These are phyloP conservation scores for Aplidium turbinatum DNA, from an alignment of 23 tunicate species.

Conservation along the genomic window DNA sequence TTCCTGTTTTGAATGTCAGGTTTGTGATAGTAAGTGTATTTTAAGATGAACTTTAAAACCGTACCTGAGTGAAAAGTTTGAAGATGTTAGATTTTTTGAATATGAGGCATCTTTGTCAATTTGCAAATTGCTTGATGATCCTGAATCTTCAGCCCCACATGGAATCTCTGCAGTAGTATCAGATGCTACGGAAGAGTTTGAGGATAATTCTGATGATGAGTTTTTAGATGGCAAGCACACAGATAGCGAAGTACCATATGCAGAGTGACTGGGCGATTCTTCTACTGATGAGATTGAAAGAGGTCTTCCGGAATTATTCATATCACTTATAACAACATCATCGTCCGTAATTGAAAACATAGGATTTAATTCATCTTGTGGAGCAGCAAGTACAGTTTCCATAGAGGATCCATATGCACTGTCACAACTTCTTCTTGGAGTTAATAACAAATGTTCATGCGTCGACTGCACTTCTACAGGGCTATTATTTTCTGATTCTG, in stretches of 20 bases:
- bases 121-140: too few relatives aligned
- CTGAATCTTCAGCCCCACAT: conserved; percentile 12
- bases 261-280: conserved; percentile 5
- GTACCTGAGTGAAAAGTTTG: too few relatives aligned
- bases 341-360: conserved; percentile 29
- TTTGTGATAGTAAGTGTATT: too few relatives aligned
- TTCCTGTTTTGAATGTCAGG: too few relatives aligned
- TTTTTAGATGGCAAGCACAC: conserved; percentile 16
- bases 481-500: neutral
- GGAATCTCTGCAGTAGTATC: neutral
- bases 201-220: conserved; percentile 29
- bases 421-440: conserved; percentile 63
- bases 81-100: too few relatives aligned
- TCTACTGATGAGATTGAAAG: too few relatives aligned
- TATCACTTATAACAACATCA: neutral
- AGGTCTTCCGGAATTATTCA: too few relatives aligned
- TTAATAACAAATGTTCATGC: conserved; percentile 19
- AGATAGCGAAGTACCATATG: conserved; percentile 21
- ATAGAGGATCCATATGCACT: conserved; percentile 89
- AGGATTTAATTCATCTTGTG: conserved; percentile 14
- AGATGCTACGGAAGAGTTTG: conserved; percentile 55
- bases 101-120: too few relatives aligned
- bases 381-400: conserved; percentile 17
- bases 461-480: neutral
- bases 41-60: too few relatives aligned